phyloP scores from a whole-genome alignment of 2,888 invertebrate species.

The Andrena bucephala region DNA sequence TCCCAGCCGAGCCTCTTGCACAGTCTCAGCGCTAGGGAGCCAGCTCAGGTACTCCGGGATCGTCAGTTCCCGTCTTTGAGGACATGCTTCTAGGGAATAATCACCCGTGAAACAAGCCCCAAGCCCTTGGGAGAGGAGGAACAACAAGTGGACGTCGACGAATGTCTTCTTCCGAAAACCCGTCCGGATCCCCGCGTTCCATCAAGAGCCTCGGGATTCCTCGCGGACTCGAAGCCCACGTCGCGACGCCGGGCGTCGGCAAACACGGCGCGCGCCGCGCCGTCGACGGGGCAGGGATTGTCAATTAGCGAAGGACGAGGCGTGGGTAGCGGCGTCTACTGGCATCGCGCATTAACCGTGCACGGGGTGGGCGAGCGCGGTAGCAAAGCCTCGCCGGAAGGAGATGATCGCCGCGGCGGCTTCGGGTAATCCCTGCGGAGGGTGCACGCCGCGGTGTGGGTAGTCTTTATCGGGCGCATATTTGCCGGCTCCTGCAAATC shows the following conservation, averaged over 20 bases:
- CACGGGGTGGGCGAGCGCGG: slow-evolving; percentile 21
- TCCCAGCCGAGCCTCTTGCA: too few relatives aligned
- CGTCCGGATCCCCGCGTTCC: too few relatives aligned
- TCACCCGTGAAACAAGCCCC: too few relatives aligned
- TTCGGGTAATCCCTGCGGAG: slow-evolving; percentile 69
- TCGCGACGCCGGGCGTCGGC: not conserved
- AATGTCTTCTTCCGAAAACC: too few relatives aligned
- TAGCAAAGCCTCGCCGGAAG: slow-evolving; percentile 62
- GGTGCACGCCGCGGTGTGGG: slow-evolving; percentile 63
- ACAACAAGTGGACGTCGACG: too few relatives aligned
- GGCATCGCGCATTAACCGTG: slow-evolving; percentile 53
- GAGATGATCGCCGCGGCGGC: slow-evolving; percentile 66
- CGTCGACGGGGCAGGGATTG: slow-evolving; percentile 14
- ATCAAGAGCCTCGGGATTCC: not conserved
- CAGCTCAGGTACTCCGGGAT: too few relatives aligned
- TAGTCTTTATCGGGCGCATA: slow-evolving; percentile 75
- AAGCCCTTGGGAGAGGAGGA: too few relatives aligned
- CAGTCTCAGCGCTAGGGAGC: too few relatives aligned
- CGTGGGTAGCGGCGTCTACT: slow-evolving; percentile 29
- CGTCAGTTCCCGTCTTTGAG: too few relatives aligned
- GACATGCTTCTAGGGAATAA: too few relatives aligned
- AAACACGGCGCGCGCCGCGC: slow-evolving; percentile 22
- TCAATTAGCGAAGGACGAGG: slow-evolving; percentile 41
- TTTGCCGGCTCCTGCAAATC: slow-evolving; percentile 75
- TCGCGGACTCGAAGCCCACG: not conserved